phyloP scores from a whole-genome alignment of 2,888 invertebrate species.

The Sylvicola cinctus region DNA sequence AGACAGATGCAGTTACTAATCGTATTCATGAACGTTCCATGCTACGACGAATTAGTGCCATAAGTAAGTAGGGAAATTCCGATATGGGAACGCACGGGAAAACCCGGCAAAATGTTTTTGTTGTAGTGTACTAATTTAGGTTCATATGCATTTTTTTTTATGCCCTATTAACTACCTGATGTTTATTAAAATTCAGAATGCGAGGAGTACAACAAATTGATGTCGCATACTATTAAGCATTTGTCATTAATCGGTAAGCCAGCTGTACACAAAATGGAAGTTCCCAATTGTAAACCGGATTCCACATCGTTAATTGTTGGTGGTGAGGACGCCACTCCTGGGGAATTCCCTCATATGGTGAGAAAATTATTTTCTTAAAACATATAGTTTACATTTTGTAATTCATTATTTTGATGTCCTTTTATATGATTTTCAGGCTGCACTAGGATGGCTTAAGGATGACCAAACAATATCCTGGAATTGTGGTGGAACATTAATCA shows the following conservation, averaged over 20 bases:
- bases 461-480: constrained; percentile 16
- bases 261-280: neutral
- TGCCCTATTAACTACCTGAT: too few relatives aligned
- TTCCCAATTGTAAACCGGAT: constrained; percentile 14
- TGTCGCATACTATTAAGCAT: neutral
- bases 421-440: constrained; percentile 11
- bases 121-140: too few relatives aligned
- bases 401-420: neutral
- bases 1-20: too few relatives aligned
- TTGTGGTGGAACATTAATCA: constrained; percentile 27
- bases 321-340: constrained; percentile 16
- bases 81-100: too few relatives aligned
- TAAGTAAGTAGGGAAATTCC: too few relatives aligned
- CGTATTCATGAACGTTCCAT: too few relatives aligned
- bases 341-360: constrained; percentile 24
- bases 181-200: neutral
- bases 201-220: neutral
- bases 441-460: constrained; percentile 19
- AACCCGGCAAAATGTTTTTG: too few relatives aligned
- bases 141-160: too few relatives aligned
- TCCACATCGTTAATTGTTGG: constrained; percentile 14
- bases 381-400: neutral
- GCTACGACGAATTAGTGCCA: too few relatives aligned
- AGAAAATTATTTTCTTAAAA: too few relatives aligned
- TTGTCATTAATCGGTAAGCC: constrained; percentile 1